Base-by-base conservation (phyloP, 2,888 invertebrate genomes). In the Osmoderma eremita region DNA sequence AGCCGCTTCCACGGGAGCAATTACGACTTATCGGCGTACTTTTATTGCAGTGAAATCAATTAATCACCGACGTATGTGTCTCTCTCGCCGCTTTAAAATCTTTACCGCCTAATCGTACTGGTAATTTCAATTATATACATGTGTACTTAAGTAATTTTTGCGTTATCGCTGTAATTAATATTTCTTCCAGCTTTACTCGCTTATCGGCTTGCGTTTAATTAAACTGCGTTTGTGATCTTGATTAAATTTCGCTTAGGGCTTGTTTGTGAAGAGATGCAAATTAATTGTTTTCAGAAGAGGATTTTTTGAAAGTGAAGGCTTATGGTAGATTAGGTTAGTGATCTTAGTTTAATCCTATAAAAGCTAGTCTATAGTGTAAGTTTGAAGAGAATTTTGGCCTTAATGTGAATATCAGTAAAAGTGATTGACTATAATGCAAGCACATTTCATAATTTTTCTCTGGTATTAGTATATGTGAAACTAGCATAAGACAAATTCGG, bases 111-210 rank as follows among this genome's bases (percentile, higher is more conserved):
- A 38, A 17, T 53, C 50, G 22, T 30, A 17, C 45, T 22, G 58
- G 30, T 61, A 61, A 61, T 61, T 61, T 61, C 45, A 61, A 61
- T 61, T 48, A 61, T 61, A 48, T 61, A 45, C 58, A 30, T 61
- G 45, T 30, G 58, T 17, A 45, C 58, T 48, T 61, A 61, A 45
- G 58, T 17, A 48, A 61, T 61, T 61, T 61, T 45, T 61, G n/a
- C 45, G 17, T 17, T 45, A 45, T 61, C 58, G 20, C 48, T 4
- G 36, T 45, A 61, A 45, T 61, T 61, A 61, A 45, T 45, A 56
- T 45, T 41, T 17, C 45, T 13, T 18, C 13, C 30, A 30, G 58
- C 13, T 24, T 58, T 48, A 30, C 30, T 61, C 45, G 0, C 15
- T 4, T 18, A 56, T 22, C 22, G 15, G n/a, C 41, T 41, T 20